A percentile compares a stretch with the other conserved stretches of the same genome.
These are phyloP conservation scores for Drosophila ogumai DNA, from an alignment of 1,140 invertebrate genomes.

Conservation along the genomic window DNA sequence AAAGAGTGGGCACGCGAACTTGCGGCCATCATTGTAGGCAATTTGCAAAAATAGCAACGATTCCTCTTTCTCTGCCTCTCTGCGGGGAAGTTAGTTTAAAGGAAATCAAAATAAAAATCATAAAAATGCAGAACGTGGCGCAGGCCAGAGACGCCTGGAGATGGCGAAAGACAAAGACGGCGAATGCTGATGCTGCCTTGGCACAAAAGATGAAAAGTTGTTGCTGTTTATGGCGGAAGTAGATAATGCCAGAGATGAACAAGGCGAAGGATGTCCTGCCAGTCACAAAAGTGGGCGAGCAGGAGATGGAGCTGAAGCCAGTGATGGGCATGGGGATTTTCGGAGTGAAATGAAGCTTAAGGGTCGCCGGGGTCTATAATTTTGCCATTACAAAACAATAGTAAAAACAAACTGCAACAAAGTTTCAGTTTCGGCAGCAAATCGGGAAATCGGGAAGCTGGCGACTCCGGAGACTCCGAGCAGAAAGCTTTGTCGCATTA, in stretches of 20 bases:
- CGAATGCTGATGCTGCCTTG: conserved; percentile 49
- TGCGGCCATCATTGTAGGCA: conserved; percentile 81
- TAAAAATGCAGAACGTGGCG: conserved; percentile 80
- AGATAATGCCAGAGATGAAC: conserved; percentile 83
- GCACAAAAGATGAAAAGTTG: conserved; percentile 82
- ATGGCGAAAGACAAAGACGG: conserved; percentile 57
- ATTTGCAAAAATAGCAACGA: conserved; percentile 82
- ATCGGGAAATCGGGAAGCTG: conserved; percentile 18
- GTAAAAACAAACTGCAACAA: conserved; percentile 83
- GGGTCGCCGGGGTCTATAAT: conserved; percentile 78
- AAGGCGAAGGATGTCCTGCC: conserved; percentile 60
- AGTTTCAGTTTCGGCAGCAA: conserved; percentile 42
- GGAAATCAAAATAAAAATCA: conserved; percentile 83
- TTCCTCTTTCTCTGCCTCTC: conserved; percentile 31
- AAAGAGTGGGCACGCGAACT: conserved; percentile 58
- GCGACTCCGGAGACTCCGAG: conserved; percentile 16
- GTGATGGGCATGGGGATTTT: background rate
- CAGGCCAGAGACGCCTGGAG: conserved; percentile 16
- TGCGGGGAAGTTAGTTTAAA: conserved; percentile 74
- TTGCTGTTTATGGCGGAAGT: conserved; percentile 83
- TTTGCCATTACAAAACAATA: conserved; percentile 83
- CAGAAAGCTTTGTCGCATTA: conserved; percentile 79
- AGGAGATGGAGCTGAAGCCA: background rate
- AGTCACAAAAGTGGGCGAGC: conserved; percentile 26
- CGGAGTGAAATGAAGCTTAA: conserved; percentile 70